Percentiles rank a stretch among this genome's conserved stretches.
phyloP scores from a whole-genome alignment of 2,888 invertebrate genomes.

The Aspidiotus destructor region DNA sequence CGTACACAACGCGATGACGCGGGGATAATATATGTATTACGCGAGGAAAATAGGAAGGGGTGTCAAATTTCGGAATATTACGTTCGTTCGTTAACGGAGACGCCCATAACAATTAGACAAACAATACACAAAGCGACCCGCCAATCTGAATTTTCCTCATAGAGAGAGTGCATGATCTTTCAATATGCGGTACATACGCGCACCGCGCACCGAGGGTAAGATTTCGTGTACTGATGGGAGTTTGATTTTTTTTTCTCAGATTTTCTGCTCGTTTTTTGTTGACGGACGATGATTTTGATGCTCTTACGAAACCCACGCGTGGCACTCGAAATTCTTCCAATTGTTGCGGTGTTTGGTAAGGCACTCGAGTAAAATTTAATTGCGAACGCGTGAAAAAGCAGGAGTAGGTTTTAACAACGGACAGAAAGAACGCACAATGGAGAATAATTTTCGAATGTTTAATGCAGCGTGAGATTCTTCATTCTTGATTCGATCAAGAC shows the following conservation, averaged over 20 bases:
- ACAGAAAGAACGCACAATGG: background rate
- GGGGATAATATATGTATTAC: too few relatives aligned
- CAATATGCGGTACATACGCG: background rate
- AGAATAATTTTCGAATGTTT: background rate
- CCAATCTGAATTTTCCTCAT: background rate
- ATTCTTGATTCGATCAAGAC: background rate
- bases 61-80: background rate
- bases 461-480: slow-evolving; percentile 4
- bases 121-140: background rate
- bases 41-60: background rate
- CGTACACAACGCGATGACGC: too few relatives aligned
- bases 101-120: slow-evolving; percentile 2
- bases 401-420: background rate
- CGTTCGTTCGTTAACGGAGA: background rate
- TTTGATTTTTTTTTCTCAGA: background rate
- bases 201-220: too few relatives aligned
- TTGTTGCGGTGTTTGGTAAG: background rate
- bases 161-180: background rate
- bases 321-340: slow-evolving; percentile 2
- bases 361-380: background rate
- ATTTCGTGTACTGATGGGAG: background rate
- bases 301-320: background rate
- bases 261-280: too few relatives aligned
- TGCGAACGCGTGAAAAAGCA: background rate
- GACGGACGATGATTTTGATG: too few relatives aligned